phyloP scores from a whole-genome alignment of 1,140 invertebrate genomes.

The Saccostrea glomerata region DNA sequence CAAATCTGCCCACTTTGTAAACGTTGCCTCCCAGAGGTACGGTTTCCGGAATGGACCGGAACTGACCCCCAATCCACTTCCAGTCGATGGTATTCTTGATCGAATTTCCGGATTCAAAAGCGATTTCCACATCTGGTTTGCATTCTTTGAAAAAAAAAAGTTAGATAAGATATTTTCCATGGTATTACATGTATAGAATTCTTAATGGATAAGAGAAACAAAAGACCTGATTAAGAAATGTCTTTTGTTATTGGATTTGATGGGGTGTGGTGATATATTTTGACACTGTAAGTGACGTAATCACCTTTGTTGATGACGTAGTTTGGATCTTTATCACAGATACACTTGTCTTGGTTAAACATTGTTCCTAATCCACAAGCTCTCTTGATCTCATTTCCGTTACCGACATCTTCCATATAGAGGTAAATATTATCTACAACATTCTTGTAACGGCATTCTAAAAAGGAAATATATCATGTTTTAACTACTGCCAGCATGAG shows the following conservation, averaged over 20 bases:
- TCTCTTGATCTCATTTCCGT: not conserved
- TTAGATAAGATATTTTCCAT: not conserved
- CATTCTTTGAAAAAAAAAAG: not conserved
- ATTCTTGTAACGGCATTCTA: not conserved
- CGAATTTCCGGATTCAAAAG: not conserved
- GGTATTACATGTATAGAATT: too few species aligned
- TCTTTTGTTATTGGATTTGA: too few species aligned
- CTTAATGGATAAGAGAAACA: too few species aligned
- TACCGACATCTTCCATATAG: not conserved
- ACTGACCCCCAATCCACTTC: not conserved
- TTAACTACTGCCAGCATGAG: not conserved
- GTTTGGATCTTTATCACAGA: constrained; percentile 24
- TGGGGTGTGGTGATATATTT: too few species aligned
- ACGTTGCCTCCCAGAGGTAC: not conserved
- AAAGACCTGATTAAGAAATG: too few species aligned
- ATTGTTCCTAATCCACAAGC: not conserved
- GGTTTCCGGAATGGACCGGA: not conserved
- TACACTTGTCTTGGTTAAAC: not conserved
- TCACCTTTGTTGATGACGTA: constrained; percentile 4
- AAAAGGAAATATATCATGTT: not conserved
- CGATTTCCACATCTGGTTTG: constrained; percentile 19
- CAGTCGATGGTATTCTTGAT: constrained; percentile 7
- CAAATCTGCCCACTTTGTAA: not conserved
- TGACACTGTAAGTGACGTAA: not conserved
- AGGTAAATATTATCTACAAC: not conserved